Conservation (phyloP, 2,888 invertebrate species). For the Tricholauxania praeusta region DNA sequence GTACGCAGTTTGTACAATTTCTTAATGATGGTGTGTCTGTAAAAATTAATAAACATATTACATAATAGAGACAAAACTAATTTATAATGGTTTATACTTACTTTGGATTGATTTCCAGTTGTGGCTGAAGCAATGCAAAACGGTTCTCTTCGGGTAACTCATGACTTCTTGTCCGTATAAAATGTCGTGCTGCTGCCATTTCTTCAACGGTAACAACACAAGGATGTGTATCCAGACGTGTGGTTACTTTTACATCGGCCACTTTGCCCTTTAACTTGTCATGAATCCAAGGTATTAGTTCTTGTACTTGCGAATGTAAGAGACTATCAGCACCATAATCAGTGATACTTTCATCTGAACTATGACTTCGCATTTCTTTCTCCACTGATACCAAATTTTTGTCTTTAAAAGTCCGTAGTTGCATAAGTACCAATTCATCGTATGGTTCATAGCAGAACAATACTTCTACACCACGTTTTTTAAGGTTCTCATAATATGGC, state of each 20-base stretch:
- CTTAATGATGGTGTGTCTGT: constrained; percentile 88
- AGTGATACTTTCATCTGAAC: constrained; percentile 71
- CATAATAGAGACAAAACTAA: background rate
- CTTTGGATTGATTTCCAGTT: constrained; percentile 94
- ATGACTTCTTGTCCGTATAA: constrained; percentile 89
- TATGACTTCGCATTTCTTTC: constrained; percentile 88
- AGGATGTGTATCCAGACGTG: constrained; percentile 88
- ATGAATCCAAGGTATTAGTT: constrained; percentile 84
- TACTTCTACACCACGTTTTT: constrained; percentile 89
- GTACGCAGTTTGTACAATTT: constrained; percentile 83
- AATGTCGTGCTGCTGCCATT: constrained; percentile 97
- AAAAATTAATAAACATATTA: constrained; percentile 11
- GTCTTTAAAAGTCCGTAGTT: constrained; percentile 81
- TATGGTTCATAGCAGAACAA: constrained; percentile 97
- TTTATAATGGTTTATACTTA: constrained; percentile 64
- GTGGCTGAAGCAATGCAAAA: constrained; percentile 88
- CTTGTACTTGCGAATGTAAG: constrained; percentile 80
- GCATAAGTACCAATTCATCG: constrained; percentile 94
- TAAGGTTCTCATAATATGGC: constrained; percentile 94
- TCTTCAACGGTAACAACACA: constrained; percentile 96
- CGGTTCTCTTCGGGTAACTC: constrained; percentile 86
- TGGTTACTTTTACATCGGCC: constrained; percentile 84
- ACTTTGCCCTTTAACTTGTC: constrained; percentile 83
- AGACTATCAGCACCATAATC: constrained; percentile 78
- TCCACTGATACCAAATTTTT: constrained; percentile 88